These are phyloP conservation scores for Dryomyza anilis DNA, from an alignment of 2,888 invertebrate species.

Conservation along the genomic window DNA sequence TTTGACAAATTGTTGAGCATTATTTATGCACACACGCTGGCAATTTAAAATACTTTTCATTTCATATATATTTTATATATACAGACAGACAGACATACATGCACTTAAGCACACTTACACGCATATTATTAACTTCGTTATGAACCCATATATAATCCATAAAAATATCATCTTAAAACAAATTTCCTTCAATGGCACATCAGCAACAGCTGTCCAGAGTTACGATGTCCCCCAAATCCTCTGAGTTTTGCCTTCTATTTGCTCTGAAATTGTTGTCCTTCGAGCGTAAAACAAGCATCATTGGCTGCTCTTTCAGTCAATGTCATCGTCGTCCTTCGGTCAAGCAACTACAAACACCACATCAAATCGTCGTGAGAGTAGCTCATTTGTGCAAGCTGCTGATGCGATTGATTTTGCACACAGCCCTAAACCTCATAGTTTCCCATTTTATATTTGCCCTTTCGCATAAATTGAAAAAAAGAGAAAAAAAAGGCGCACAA, in stretches of 20 bases:
- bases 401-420: constrained; percentile 36
- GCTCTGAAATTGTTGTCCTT: background rate
- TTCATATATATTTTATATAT: background rate
- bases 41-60: constrained; percentile 22
- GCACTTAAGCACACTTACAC: background rate
- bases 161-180: constrained; percentile 38
- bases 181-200: constrained; percentile 41
- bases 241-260: background rate
- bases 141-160: constrained; percentile 25
- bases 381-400: constrained; percentile 39
- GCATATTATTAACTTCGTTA: constrained; percentile 33
- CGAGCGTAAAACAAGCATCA: background rate
- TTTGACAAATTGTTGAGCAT: constrained; percentile 51
- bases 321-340: background rate
- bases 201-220: constrained; percentile 43
- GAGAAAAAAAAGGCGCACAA: background rate
- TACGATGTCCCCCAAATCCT: constrained; percentile 19
- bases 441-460: background rate
- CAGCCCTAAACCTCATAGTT: background rate
- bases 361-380: constrained; percentile 22
- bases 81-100: constrained; percentile 5
- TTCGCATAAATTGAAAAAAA: constrained; percentile 8
- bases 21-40: constrained; percentile 50
- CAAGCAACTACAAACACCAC: background rate
- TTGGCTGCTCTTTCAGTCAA: background rate